Conservation (phyloP, 2,113 vertebrate species). For the Natator depressus region DNA sequence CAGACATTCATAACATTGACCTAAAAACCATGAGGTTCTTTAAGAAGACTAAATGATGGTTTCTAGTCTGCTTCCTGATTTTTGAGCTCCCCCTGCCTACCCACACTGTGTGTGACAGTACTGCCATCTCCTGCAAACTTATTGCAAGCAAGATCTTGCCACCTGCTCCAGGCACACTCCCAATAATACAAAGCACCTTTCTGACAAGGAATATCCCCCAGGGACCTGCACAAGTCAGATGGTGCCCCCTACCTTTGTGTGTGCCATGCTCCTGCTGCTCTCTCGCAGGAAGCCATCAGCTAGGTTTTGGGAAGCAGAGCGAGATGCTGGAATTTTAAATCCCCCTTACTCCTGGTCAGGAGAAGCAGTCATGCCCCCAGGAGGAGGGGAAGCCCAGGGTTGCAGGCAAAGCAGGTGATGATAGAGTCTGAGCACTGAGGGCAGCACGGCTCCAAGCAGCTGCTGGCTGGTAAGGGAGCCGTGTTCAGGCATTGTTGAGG, state of each 20-base stretch:
- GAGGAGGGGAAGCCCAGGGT: background rate
- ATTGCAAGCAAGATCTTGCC: background rate
- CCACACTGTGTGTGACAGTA: background rate
- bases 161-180: background rate
- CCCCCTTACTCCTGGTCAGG: background rate
- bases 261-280: background rate
- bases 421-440: background rate
- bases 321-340: background rate
- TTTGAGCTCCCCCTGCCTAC: background rate
- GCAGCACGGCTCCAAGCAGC: background rate
- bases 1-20: background rate
- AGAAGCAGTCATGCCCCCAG: background rate
- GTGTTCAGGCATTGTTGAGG: background rate
- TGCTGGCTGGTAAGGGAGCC: background rate
- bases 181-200: background rate
- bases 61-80: background rate
- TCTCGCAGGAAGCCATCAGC: background rate
- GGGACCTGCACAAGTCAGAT: background rate
- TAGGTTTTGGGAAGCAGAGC: background rate
- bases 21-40: background rate
- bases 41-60: background rate
- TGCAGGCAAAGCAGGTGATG: background rate
- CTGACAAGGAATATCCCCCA: background rate
- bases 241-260: background rate
- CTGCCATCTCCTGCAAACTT: background rate